Base-by-base conservation (phyloP, 2,797 vertebrate genomes). In the Microctenopoma steveboyesi region DNA sequence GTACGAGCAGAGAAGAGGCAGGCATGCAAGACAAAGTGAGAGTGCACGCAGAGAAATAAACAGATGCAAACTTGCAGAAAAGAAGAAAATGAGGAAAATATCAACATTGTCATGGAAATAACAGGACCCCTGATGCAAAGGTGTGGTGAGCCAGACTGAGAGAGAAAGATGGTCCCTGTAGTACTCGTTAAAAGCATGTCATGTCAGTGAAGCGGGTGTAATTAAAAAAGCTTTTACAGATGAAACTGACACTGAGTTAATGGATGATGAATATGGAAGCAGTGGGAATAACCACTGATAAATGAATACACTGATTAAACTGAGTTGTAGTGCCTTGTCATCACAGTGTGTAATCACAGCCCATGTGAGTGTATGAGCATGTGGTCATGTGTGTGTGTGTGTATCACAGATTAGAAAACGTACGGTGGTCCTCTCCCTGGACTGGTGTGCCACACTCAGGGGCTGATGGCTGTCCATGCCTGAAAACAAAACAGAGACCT, bases 341-440 rank as follows among this genome's bases (percentile, higher is more conserved):
- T 40, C 39, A 40, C 10, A 11, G 12, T 40, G 39, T 40, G 39
- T 3, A 35, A 64, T 52, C 47, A 10, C 7, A 64, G 18, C 4
- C 14, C 2, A 18, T 62, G 7, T 16, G 13, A 51, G 30, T 39
- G 43, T 40, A n/a, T 51, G 47, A 7, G 27, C 5, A 15, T 47
- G 40, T 53, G 58, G 16, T 3, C 35, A 37, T 18, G 14, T 50
- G 18, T 56, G 3, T 43, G 50, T 30, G 11, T 51, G 18, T 57
- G 50, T 69, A 45, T 40, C 27, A 9, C 4, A 16, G 3, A 12
- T 27, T 9, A 27, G 10, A 11, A 35, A n/a, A 92, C 92, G 96
- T 90, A 98, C 96, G 77, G 94, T 91, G 77, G 95, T 93, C 84
- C 95, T 95, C 86, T 97, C 96, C 91, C 95, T 96, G 72, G 96